Percentiles rank a stretch among this genome's conserved stretches.
These are phyloP conservation scores for Drosophila ercepeae DNA, from an alignment of 1,140 invertebrate species.

Conservation along the genomic window DNA sequence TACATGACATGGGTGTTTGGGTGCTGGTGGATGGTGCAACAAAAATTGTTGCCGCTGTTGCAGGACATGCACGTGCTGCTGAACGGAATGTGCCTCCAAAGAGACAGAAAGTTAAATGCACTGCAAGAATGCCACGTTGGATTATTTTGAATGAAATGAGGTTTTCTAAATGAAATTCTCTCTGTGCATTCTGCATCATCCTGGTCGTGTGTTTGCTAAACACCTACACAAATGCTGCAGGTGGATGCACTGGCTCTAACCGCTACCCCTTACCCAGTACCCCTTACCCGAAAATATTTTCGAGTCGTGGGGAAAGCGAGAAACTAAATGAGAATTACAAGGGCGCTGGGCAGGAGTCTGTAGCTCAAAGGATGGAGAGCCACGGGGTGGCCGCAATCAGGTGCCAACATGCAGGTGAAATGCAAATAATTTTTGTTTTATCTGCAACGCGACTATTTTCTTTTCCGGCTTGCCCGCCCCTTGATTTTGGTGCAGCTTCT, in stretches of 20 bases:
- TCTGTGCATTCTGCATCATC: not conserved
- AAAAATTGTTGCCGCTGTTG: constrained; percentile 22
- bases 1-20: constrained; percentile 51
- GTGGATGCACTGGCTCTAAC: constrained; percentile 6
- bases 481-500: not conserved
- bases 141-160: not conserved
- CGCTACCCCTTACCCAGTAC: not conserved
- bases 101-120: constrained; percentile 36
- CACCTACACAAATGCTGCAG: constrained; percentile 71
- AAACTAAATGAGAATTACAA: constrained; percentile 50
- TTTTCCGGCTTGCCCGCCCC: constrained; percentile 14
- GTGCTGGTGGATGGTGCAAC: constrained; percentile 17
- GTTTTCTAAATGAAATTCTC: not conserved
- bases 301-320: constrained; percentile 49
- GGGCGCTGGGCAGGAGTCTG: constrained; percentile 1
- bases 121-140: not conserved
- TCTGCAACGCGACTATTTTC: constrained; percentile 53
- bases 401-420: constrained; percentile 79
- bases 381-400: constrained; percentile 64
- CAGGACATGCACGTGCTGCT: constrained; percentile 59
- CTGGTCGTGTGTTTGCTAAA: constrained; percentile 70
- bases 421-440: constrained; percentile 81
- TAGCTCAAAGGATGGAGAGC: not conserved
- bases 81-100: constrained; percentile 66
- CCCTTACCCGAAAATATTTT: constrained; percentile 65